Evolutionary conservation across 2,888 invertebrate genomes (phyloP), one percentile per base, ranked within the genome.

Genomic region (Phortica okadai): DNA sequence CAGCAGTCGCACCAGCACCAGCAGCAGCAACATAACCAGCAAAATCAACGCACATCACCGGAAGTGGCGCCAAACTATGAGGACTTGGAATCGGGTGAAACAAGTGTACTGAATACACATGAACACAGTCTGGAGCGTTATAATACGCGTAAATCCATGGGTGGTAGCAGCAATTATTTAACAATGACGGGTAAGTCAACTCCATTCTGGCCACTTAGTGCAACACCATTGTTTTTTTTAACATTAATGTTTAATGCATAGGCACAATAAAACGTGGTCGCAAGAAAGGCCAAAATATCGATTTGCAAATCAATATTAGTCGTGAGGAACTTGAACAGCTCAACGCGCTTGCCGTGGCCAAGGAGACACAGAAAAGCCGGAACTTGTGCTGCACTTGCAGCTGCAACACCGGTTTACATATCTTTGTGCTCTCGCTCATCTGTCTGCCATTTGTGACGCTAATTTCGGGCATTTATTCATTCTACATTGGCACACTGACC

Each of bases 231-330:
- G n/a, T 41, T 8, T 56, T 21, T 21, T 21, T 21, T 21, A 21
- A 21, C 21, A 21, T 21, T 50, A 44, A 14, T 64, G 42, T 50
- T 66, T 62, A 21, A 14, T 33, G 14, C 50, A 0, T 44, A 90
- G 95, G 95, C 6, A 95, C 95, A 8, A 95, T 95, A 10, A 95
- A 95, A 85, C 92, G 95, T 72, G 95, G 95, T 0, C 94, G 94
- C 83, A 94, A 95, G 88, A 94, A 95, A 83, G 95, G 95, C 0
- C 95, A 95, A 85, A 94, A 93, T 88, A 93, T 95, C 78, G 95
- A 95, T 91, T 94, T 95, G 0, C 94, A 94, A 89, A 92, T 95
- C 7, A 94, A 95, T 84, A 94, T 95, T 83, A 95, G 95, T 6
- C 92, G 95, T 72, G 95, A 95, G 85, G 95, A 95, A 84, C 90